phyloP scores from a whole-genome alignment of 1,140 invertebrate genomes.

The Vanessa tameamea region DNA sequence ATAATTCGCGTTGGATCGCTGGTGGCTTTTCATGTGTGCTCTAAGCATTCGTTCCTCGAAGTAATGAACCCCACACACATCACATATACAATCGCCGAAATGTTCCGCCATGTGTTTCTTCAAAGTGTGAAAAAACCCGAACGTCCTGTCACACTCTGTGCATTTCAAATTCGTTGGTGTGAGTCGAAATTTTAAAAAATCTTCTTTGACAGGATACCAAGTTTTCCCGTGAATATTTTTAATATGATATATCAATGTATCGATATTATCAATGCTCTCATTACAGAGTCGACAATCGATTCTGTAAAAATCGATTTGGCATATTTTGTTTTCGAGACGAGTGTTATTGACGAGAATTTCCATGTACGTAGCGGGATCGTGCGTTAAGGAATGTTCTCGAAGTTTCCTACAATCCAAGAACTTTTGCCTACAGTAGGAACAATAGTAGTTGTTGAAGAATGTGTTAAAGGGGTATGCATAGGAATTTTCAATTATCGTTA shows the following conservation, averaged over 20 bases:
- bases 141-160: slow-evolving; percentile 49
- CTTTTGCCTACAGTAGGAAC: slow-evolving; percentile 60
- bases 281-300: slow-evolving; percentile 66
- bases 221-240: slow-evolving; percentile 43
- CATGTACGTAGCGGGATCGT: slow-evolving; percentile 58
- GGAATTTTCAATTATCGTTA: slow-evolving; percentile 60
- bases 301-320: slow-evolving; percentile 57
- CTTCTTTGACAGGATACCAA: slow-evolving; percentile 40
- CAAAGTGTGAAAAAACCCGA: slow-evolving; percentile 64
- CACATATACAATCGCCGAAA: slow-evolving; percentile 67
- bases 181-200: slow-evolving; percentile 62
- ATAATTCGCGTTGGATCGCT: slow-evolving; percentile 47
- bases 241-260: slow-evolving; percentile 56
- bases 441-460: slow-evolving; percentile 66
- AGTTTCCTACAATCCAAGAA: slow-evolving; percentile 62
- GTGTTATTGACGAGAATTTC: slow-evolving; percentile 29
- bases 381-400: slow-evolving; percentile 57
- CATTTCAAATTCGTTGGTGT: slow-evolving; percentile 51
- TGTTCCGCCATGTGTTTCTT: slow-evolving; percentile 74
- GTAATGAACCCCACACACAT: slow-evolving; percentile 69
- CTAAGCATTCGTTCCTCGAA: slow-evolving; percentile 68
- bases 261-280: slow-evolving; percentile 48
- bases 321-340: slow-evolving; percentile 46
- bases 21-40: slow-evolving; percentile 62
- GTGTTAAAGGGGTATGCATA: slow-evolving; percentile 66